These are phyloP conservation scores for Cyphomyrus discorhynchus DNA, from an alignment of 2,113 vertebrate species.

Conservation along the genomic window DNA sequence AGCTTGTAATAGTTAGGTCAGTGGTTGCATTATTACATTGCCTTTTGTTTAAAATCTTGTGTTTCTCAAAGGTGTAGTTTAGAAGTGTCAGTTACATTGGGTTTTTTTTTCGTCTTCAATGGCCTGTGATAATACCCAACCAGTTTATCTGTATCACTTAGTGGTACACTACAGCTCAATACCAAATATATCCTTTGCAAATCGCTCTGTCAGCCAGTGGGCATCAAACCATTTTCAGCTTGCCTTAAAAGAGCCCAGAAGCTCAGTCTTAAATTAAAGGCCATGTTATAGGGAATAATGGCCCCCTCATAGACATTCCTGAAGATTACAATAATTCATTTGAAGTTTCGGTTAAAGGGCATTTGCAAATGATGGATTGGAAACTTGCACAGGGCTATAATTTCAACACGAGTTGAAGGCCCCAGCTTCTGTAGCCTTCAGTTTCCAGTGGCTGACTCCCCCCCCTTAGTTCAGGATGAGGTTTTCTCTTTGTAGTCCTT, in stretches of 20 bases:
- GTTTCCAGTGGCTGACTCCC: slow-evolving; percentile 1
- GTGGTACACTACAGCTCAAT: slow-evolving; percentile 61
- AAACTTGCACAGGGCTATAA: slow-evolving; percentile 6
- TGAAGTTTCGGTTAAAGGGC: neutral
- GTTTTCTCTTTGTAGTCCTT: neutral
- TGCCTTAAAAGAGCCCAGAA: neutral
- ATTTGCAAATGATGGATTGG: slow-evolving; percentile 4
- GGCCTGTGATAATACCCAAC: slow-evolving; percentile 35
- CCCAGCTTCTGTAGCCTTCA: neutral
- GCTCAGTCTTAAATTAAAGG: neutral
- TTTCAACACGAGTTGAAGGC: slow-evolving; percentile 2
- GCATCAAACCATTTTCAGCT: neutral
- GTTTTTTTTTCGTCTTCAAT: neutral
- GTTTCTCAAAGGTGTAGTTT: slow-evolving; percentile 20
- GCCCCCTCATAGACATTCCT: neutral
- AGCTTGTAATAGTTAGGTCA: slow-evolving; percentile 20
- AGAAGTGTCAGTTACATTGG: slow-evolving; percentile 8
- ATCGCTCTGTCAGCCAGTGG: slow-evolving; percentile 16
- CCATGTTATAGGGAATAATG: neutral
- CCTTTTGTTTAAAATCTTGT: slow-evolving; percentile 6
- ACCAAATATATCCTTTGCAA: slow-evolving; percentile 56
- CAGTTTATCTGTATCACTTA: slow-evolving; percentile 45
- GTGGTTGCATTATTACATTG: slow-evolving; percentile 19
- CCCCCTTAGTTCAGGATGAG: neutral
- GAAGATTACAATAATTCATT: neutral